Evolutionary conservation across 2,113 vertebrate genomes (phyloP).

Genomic region (Dunckerocampus dactyliophorus): DNA sequence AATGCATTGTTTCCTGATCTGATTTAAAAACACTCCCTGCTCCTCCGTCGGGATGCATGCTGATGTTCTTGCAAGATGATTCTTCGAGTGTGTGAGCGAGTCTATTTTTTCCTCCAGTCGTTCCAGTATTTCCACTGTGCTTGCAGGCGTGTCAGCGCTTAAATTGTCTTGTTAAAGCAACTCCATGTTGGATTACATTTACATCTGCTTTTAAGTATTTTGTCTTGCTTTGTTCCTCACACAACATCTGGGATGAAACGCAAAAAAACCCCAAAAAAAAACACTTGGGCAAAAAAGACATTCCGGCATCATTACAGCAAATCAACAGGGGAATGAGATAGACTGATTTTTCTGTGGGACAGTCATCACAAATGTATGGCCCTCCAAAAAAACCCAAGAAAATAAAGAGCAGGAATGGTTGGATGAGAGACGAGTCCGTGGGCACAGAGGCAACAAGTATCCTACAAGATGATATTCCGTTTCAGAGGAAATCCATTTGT

Average conservation of each 20-base stretch:
- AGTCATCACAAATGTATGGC: slow-evolving; percentile 39
- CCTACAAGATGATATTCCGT: slow-evolving; percentile 40
- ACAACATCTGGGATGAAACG: slow-evolving; percentile 40
- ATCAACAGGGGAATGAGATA: slow-evolving; percentile 52
- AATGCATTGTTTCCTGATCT: no score
- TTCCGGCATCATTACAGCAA: slow-evolving; percentile 55
- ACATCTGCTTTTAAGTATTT: slow-evolving; percentile 36
- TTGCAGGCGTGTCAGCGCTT: background rate
- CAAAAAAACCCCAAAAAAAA: slow-evolving; percentile 16
- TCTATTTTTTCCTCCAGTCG: background rate
- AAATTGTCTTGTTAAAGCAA: slow-evolving; percentile 20
- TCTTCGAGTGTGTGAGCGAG: background rate
- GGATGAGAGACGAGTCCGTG: no score
- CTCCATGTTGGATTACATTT: slow-evolving; percentile 36
- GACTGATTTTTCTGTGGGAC: slow-evolving; percentile 48
- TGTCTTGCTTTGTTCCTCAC: slow-evolving; percentile 8
- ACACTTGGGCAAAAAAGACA: slow-evolving; percentile 44
- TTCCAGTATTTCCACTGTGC: background rate
- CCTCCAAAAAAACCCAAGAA: slow-evolving; percentile 7
- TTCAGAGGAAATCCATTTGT: slow-evolving; percentile 50
- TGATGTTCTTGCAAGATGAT: background rate
- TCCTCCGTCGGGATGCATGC: slow-evolving; percentile 2
- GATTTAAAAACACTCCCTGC: background rate
- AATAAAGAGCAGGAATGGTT: slow-evolving; percentile 27
- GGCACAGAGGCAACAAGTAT: slow-evolving; percentile 24